Evolutionary conservation across 2,888 invertebrate genomes (phyloP).

Genomic region (Temnothorax unifasciatus): DNA sequence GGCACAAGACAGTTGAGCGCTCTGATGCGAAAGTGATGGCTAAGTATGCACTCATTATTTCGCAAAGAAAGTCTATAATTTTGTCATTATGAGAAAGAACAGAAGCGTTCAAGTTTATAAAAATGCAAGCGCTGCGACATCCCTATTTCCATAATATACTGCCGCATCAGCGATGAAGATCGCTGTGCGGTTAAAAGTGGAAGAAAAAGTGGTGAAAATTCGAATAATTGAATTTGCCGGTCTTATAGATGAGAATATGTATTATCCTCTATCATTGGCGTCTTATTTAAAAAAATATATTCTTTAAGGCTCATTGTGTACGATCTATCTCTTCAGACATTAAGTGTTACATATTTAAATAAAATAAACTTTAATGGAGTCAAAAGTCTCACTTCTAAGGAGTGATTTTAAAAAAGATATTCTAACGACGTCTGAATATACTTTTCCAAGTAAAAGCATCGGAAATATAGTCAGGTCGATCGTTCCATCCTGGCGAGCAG

Average conservation of each 20-base stretch:
- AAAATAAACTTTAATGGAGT: not conserved
- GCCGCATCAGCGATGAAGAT: constrained; percentile 41
- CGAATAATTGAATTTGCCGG: constrained; percentile 9
- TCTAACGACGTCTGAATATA: constrained; percentile 13
- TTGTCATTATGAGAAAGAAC: constrained; percentile 63
- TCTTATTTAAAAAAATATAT: not conserved
- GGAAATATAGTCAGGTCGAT: constrained; percentile 8
- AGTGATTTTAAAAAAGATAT: constrained; percentile 16
- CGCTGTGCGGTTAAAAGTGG: not conserved
- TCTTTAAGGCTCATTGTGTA: not conserved
- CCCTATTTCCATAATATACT: constrained; percentile 53
- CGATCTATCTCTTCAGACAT: not conserved
- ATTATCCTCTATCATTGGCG: not conserved
- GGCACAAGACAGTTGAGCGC: constrained; percentile 41
- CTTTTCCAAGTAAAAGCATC: constrained; percentile 20
- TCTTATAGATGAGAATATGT: not conserved
- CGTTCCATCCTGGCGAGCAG: constrained; percentile 21
- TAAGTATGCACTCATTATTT: constrained; percentile 63
- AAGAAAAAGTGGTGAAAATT: not conserved
- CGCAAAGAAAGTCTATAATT: constrained; percentile 65
- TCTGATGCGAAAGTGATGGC: constrained; percentile 54
- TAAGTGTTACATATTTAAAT: constrained; percentile 26
- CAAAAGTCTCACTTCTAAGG: too few relatives aligned
- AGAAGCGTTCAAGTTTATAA: constrained; percentile 55
- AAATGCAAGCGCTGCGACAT: constrained; percentile 51